Evolutionary conservation across 92 coral and sea anemone genomes (phyloP), one percentile per base, ranked within the genome.

Genomic region (Siderastrea radians): DNA sequence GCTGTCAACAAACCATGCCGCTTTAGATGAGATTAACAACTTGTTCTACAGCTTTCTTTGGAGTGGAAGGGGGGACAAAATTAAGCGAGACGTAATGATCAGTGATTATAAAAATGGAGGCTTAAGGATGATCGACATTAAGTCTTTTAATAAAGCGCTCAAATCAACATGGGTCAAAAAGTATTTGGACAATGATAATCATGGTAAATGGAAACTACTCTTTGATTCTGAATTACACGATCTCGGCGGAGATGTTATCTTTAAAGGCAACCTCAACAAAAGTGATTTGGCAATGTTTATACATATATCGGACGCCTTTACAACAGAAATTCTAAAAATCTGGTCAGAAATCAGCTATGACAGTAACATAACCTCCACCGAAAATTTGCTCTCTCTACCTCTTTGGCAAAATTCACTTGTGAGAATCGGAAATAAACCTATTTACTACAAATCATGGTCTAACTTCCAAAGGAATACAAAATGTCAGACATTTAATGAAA

Each of bases 81-180:
- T 87, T 53, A 72, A 79, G 67, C 65, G 86, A 54, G 19, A 69
- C 46, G 75, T 62, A 46, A 63, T 66, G 46, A 67, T 43, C 2
- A 77, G 4, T 2, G 61, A 78, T 44, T 85, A 50, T 46, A 17
- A 80, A 82, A 69, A 82, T 14, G 89, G 84, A 61, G 84, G 89
- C 0, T 57, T 77, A n/a, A 51, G 60, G 68, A 67, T 77, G 78
- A 58, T 87, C 15, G 74, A 69, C 49, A 66, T 80, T 14, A 80
- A 48, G n/a, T 87, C 87, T 53, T 80, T 87, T 46, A 87, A 87
- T 16, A 87, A 87, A 53, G 81, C 81, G 7, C 86, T 87, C 46
- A 80, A 80, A 73, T 57, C 50, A 13, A 26, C 62, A 44, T 81
- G 87, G 82, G 53, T 86, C 74, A 87, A 80, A 74, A 87, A 87